These are phyloP conservation scores for Hermetia illucens DNA, from an alignment of 1,140 invertebrate species.

Conservation along the genomic window DNA sequence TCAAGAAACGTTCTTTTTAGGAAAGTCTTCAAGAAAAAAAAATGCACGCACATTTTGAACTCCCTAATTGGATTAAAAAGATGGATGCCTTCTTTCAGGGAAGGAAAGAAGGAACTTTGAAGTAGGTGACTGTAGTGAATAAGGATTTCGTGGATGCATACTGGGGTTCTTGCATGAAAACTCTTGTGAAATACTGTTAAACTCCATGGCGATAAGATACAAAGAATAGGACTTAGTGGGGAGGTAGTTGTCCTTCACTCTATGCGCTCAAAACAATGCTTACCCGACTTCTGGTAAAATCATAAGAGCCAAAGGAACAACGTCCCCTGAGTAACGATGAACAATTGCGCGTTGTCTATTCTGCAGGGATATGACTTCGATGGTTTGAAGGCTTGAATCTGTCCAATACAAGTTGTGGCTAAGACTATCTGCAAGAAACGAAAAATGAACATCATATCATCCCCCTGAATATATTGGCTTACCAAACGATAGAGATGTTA, in stretches of 20 bases:
- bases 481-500: slow-evolving; percentile 49
- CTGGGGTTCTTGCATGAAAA: no score
- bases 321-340: slow-evolving; percentile 34
- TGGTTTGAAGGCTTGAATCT: slow-evolving; percentile 36
- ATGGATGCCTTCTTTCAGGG: no score
- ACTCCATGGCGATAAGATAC: no score
- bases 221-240: no score
- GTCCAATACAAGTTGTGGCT: slow-evolving; percentile 52
- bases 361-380: slow-evolving; percentile 43
- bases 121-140: no score
- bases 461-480: slow-evolving; percentile 12
- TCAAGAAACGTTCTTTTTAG: no score
- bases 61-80: no score
- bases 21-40: no score
- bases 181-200: no score
- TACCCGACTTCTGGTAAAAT: slow-evolving; percentile 49
- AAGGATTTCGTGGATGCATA: no score
- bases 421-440: slow-evolving; percentile 36
- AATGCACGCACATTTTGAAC: no score
- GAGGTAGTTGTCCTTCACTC: slow-evolving; percentile 4
- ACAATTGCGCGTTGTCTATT: slow-evolving; percentile 39
- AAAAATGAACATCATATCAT: slow-evolving; percentile 1
- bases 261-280: slow-evolving; percentile 5
- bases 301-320: slow-evolving; percentile 42
- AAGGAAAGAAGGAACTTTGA: no score